A percentile compares a stretch with the other conserved stretches of the same genome.
These are phyloP conservation scores for Psittacara wagleri DNA, from an alignment of 2,113 vertebrate genomes.

Conservation along the genomic window DNA sequence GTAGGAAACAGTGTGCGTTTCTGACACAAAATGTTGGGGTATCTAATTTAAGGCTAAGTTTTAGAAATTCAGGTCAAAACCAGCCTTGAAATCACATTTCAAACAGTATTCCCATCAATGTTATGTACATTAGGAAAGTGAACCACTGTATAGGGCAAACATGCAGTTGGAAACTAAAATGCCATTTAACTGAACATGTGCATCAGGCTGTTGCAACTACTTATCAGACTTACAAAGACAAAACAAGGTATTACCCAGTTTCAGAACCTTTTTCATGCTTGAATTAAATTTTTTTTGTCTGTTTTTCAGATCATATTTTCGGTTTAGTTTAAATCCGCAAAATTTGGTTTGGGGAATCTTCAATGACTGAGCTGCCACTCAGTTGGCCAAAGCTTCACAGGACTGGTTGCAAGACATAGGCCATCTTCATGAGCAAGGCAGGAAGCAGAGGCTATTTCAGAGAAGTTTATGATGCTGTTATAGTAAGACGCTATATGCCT, in stretches of 20 bases:
- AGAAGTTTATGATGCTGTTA: not conserved
- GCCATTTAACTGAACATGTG: not conserved
- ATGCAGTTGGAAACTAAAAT: not conserved
- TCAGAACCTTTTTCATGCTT: not conserved
- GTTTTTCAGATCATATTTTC: not conserved
- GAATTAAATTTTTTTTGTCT: not conserved
- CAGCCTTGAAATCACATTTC: not conserved
- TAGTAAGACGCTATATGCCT: not conserved
- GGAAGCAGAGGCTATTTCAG: not conserved
- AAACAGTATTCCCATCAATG: not conserved
- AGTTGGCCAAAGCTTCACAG: not conserved
- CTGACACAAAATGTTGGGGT: not conserved
- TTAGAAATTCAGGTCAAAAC: not conserved
- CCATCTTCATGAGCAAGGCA: not conserved
- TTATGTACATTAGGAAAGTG: not conserved
- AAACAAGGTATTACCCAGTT: not conserved
- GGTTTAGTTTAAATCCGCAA: not conserved
- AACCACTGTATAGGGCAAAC: not conserved
- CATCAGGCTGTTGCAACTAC: not conserved
- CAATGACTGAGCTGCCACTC: not conserved
- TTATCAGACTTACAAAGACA: not conserved
- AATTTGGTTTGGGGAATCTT: not conserved
- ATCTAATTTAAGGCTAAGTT: not conserved
- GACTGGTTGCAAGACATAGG: not conserved
- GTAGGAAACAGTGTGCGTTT: not conserved